Evolutionary conservation across 2,113 vertebrate species (phyloP).

Genomic region (Hirundichthys speculiger): DNA sequence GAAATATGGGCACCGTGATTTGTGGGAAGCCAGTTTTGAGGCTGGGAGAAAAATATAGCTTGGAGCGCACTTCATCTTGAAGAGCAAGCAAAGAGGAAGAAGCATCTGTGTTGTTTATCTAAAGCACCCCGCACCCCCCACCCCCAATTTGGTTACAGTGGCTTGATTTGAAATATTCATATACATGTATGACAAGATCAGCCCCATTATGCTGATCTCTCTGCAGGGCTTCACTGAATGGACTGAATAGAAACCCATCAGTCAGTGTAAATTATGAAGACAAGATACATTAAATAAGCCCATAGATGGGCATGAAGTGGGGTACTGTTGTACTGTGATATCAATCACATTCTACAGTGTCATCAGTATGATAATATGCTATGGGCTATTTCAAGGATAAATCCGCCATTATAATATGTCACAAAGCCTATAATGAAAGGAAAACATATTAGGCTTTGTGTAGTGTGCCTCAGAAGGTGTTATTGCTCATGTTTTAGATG

Average conservation of each 20-base stretch:
- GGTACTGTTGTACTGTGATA: conserved; percentile 64
- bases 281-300: conserved; percentile 76
- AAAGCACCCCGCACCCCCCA: conserved; percentile 55
- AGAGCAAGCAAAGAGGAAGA: conserved; percentile 58
- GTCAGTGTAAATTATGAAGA: conserved; percentile 75
- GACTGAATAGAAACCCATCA: conserved; percentile 69
- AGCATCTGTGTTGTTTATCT: conserved; percentile 74
- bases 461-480: conserved; percentile 51
- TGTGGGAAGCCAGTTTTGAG: conserved; percentile 66
- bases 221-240: conserved; percentile 63
- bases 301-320: conserved; percentile 70
- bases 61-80: conserved; percentile 63
- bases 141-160: conserved; percentile 53
- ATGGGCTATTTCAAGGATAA: conserved; percentile 76
- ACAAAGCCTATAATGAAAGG: conserved; percentile 57
- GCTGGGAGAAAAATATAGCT: conserved; percentile 68
- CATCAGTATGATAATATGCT: conserved; percentile 74
- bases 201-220: conserved; percentile 70
- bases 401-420: conserved; percentile 73
- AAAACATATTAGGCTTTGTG: conserved; percentile 67
- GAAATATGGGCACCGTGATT: conserved; percentile 75
- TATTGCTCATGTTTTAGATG: conserved; percentile 45
- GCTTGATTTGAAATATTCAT: conserved; percentile 78
- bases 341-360: conserved; percentile 66
- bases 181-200: conserved; percentile 79